Base-by-base conservation (phyloP, 64 coral and sea anemone species). In the Stylophora pistillata region DNA sequence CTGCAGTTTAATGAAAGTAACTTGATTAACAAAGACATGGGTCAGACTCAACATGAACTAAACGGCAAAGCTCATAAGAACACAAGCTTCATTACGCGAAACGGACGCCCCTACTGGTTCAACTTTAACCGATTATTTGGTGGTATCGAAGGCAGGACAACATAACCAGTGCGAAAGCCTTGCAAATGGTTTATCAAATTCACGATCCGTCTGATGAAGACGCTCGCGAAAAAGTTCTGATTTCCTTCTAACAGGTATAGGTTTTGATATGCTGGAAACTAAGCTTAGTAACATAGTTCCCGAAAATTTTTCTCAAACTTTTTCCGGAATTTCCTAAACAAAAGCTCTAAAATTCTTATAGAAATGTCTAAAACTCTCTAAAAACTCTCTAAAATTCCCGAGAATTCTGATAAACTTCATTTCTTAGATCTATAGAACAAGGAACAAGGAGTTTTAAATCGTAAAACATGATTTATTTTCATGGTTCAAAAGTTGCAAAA, bases 91-190 rank as follows among this genome's bases (percentile, higher is more conserved):
- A 37, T 92, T 5, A 92, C 77, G 89, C 86, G 77, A 16, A 95
- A 95, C 54, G 89, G 94, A 16, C 77, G 89, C 64, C 64, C 90
- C 33, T 56, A 52, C 15, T 56, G 30, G 27, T 80, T 78, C 56
- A 96, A 77, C 54, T 93, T 89, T 74, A 31, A 73, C 30, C 56
- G 81, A 53, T 90, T 90, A 74, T 96, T 96, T 90, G 94, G 94
- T 18, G 11, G 16, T 13, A 75, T 21, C 15, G 64, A 71, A 59
- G 31, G 23, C 73, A 25, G 25, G 77, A 78, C 25, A 47, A 11
- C 4, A 52, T 95, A 23, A 58, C 26, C 41, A 56, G 55, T 55
- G 85, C 89, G 23, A 80, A 85, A 55, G 89, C 89, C 15, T 17
- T 95, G 61, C 89, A 92, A 31, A 72, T 95, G 37, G 87, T 88